Base-by-base conservation (phyloP, 2,888 invertebrate species). In the Drosophila kanekoi region DNA sequence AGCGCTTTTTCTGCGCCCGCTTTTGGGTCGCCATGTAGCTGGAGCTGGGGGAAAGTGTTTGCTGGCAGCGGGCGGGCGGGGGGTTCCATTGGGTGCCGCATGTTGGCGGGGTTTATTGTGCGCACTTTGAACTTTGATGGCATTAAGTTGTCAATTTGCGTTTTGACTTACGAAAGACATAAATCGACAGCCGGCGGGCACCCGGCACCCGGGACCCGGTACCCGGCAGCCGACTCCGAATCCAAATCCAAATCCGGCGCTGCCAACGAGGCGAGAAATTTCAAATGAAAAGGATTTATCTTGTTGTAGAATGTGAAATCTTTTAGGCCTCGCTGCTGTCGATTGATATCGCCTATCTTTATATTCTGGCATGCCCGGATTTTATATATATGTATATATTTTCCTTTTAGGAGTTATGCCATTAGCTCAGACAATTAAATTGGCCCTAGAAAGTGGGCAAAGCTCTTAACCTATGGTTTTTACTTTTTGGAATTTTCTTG, bases 81-180 rank as follows among this genome's bases (percentile, higher is more conserved):
- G n/a, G n/a, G 0, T 28, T 2, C 38, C 37, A 23, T 16, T 32
- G 60, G 45, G 40, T 61, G 76, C 63, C 58, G 53, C 73, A 75
- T 72, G 80, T 49, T 61, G 64, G 51, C 53, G 41, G 53, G 52
- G 49, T 64, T 60, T 61, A 72, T 73, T 70, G 72, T 64, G 70
- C 80, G 72, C 80, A 80, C 84, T 88, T 87, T 89, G 89, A 87
- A 90, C 85, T 84, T 74, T 89, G 87, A 77, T 72, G 81, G 87
- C 87, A 89, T 87, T 88, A 87, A 87, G 79, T 79, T 89, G 87
- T 87, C 87, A 87, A 80, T 87, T 82, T 86, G 80, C 77, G 89
- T 86, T 82, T 72, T 83, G 80, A 85, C 86, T 80, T 67, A 60
- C 70, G 48, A 59, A 66, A 68, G 64, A 66, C 65, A 72, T 61